Conservation (phyloP, 2,888 invertebrate genomes). For the Chrysolina americana region DNA sequence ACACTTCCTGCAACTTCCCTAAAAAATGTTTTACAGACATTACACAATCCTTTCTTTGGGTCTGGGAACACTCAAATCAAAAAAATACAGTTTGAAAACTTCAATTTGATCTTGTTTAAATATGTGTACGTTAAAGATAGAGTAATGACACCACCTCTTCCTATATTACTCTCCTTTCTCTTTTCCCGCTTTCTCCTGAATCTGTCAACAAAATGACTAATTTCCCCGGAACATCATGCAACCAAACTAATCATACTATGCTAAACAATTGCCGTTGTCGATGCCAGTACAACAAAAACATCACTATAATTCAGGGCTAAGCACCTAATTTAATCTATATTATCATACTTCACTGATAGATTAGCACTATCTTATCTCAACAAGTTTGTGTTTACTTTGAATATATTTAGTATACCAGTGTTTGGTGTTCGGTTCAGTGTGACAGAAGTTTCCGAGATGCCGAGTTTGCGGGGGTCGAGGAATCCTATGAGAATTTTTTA, state of each 20-base stretch:
- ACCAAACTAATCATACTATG: neutral
- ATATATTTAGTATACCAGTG: slow-evolving; percentile 50
- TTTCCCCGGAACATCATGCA: neutral
- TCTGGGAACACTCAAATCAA: too few species aligned
- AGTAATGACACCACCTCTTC: too few species aligned
- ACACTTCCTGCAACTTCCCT: too few species aligned
- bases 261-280: neutral
- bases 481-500: slow-evolving; percentile 53
- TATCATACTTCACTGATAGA: slow-evolving; percentile 43
- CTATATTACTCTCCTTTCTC: too few species aligned
- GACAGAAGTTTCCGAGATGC: slow-evolving; percentile 5
- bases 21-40: too few species aligned
- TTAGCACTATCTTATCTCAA: slow-evolving; percentile 58
- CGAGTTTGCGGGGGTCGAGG: slow-evolving; percentile 31
- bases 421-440: slow-evolving; percentile 41
- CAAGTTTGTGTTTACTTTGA: slow-evolving; percentile 54
- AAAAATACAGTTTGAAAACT: too few species aligned
- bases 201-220: neutral
- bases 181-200: neutral
- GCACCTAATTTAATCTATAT: slow-evolving; percentile 42
- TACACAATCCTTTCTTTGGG: too few species aligned
- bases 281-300: neutral
- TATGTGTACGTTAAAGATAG: too few species aligned
- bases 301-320: slow-evolving; percentile 35
- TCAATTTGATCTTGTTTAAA: too few species aligned